Evolutionary conservation across 2,888 invertebrate species (phyloP), one percentile per base, ranked within the genome.

Genomic region (Caradrina kadenii): DNA sequence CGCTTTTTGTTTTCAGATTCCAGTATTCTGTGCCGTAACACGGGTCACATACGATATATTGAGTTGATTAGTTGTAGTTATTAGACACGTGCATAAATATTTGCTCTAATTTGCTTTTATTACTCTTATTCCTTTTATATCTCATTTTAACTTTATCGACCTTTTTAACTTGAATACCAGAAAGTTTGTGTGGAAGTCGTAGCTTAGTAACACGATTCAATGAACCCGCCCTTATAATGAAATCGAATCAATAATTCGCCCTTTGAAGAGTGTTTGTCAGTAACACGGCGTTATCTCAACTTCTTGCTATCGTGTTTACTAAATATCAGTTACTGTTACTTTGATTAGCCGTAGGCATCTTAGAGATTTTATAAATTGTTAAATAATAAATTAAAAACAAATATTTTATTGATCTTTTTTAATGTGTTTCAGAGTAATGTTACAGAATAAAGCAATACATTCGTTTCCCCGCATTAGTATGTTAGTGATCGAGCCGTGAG

Each of bases 1-100:
- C 76, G 82, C 76, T 84, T 83, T 85, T 84, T 83, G 82, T 82
- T 77, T 73, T 78, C 70, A 22, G 31, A 73, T 59, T 68, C 69
- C 69, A 69, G 73, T 71, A 82, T 76, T 79, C 73, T 61, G 69
- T 49, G 62, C 65, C 69, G 67, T 81, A 76, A 78, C 80, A 82
- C 50, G 67, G 70, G 67, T 74, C 65, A 74, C 81, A 73, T 73
- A 72, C 65, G 65, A 71, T 71, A 81, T 81, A 69, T 79, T 64
- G 69, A 50, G 42, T 67, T 73, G 76, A 81, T 83, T 77, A 73
- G 55, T 73, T 69, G 48, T 77, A 65, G 62, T 80, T 81, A 70
- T 69, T 73, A 55, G 26, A 68, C 77, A 62, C 54, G 59, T n/a
- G n/a, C n/a, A n/a, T 22, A 62, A 80, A 63, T 42, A 39, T 55